Conservation (phyloP, 2,797 vertebrate genomes). For the Mormyrops attenuatus region DNA sequence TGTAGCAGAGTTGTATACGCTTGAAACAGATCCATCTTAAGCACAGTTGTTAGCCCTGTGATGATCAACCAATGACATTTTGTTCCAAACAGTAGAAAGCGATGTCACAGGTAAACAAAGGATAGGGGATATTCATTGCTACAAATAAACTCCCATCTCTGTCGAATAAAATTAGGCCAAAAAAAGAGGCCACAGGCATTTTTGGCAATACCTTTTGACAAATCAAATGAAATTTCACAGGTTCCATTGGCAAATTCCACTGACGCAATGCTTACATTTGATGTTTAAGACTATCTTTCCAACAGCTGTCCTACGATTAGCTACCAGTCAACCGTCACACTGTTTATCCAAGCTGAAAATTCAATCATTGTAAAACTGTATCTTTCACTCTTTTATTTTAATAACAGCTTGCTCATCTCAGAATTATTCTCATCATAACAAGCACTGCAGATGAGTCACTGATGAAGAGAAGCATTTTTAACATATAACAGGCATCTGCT, state of each 20-base stretch:
- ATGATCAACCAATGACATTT: conserved; percentile 24
- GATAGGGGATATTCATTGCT: conserved; percentile 13
- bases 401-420: conserved; percentile 1
- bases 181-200: background rate
- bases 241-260: conserved; percentile 25
- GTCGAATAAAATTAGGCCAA: background rate
- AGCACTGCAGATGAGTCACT: background rate
- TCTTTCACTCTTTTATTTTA: conserved; percentile 14
- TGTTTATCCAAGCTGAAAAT: background rate
- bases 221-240: conserved; percentile 27
- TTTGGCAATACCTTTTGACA: conserved; percentile 22
- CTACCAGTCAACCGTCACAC: background rate
- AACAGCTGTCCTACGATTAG: conserved; percentile 25
- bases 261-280: conserved; percentile 16
- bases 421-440: background rate
- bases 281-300: conserved; percentile 27
- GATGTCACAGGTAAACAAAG: conserved; percentile 15
- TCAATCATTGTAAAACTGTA: background rate
- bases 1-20: background rate
- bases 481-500: background rate
- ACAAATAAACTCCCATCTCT: conserved; percentile 14
- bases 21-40: background rate
- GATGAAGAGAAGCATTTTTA: background rate
- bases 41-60: conserved; percentile 17
- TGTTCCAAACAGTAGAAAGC: conserved; percentile 17